Percentiles rank a stretch among this genome's conserved stretches.
phyloP scores from a whole-genome alignment of 1,140 invertebrate species.

The Holotrichia oblita region DNA sequence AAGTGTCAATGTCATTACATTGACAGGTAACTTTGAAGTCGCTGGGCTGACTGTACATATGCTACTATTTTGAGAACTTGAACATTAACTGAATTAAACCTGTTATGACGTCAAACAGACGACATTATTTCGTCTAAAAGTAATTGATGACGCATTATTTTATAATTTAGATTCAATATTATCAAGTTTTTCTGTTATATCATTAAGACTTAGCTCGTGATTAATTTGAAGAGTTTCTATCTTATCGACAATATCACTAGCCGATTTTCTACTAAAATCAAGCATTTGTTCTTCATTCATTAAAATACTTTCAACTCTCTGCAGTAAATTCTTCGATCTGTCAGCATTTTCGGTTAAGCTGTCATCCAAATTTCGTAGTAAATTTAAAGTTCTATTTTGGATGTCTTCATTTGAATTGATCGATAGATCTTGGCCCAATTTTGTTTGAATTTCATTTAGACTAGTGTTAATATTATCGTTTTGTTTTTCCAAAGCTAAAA shows the following conservation, averaged over 20 bases:
- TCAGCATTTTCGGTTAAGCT: not conserved
- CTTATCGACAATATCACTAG: not conserved
- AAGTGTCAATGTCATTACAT: too few relatives aligned
- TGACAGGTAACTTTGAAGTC: too few relatives aligned
- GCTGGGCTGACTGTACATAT: too few relatives aligned
- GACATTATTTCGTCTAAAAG: too few relatives aligned
- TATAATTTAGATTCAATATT: too few relatives aligned
- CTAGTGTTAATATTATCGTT: slow-evolving; percentile 50
- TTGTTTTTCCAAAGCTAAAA: slow-evolving; percentile 53
- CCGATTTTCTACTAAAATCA: not conserved
- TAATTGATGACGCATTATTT: too few relatives aligned
- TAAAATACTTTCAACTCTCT: not conserved
- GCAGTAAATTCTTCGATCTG: not conserved
- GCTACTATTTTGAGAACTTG: too few relatives aligned
- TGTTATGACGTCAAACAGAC: too few relatives aligned
- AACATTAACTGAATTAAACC: too few relatives aligned
- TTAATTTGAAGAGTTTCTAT: not conserved
- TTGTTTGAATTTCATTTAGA: slow-evolving; percentile 45
- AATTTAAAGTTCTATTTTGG: not conserved
- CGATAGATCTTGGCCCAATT: slow-evolving; percentile 19
- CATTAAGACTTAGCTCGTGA: not conserved
- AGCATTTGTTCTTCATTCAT: slow-evolving; percentile 1
- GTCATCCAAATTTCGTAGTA: not conserved
- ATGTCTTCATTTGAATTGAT: not conserved
- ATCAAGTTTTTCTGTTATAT: too few relatives aligned